A percentile compares a stretch with the other conserved stretches of the same genome.
phyloP scores from a whole-genome alignment of 1,140 invertebrate species.

The Penaeus vannamei region DNA sequence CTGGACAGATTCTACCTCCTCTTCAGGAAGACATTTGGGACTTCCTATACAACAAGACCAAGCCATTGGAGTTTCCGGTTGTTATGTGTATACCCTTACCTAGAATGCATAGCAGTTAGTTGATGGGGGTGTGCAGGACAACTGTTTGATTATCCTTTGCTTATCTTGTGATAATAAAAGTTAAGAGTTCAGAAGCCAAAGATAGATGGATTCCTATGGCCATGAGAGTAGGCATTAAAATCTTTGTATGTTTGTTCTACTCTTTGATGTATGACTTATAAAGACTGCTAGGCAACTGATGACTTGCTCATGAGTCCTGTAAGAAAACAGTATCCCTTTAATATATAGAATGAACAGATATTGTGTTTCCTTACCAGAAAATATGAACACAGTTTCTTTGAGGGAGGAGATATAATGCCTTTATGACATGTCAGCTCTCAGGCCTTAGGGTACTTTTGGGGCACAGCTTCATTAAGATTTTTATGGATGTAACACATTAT shows the following conservation, averaged over 20 bases:
- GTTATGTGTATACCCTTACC: not conserved
- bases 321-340: too few species aligned
- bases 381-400: too few species aligned
- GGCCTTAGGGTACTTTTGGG: conserved; percentile 36
- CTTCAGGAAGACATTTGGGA: too few species aligned
- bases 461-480: conserved; percentile 60
- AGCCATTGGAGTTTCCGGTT: conserved; percentile 9
- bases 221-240: conserved; percentile 31
- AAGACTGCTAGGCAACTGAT: too few species aligned
- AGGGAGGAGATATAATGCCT: too few species aligned
- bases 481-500: conserved; percentile 59
- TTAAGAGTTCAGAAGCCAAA: conserved; percentile 54
- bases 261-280: conserved; percentile 15
- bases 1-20: too few species aligned
- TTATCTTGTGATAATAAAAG: conserved; percentile 54
- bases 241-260: conserved; percentile 30
- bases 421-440: too few species aligned
- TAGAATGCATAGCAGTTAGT: conserved; percentile 11
- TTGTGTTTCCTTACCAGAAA: too few species aligned
- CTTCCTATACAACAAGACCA: too few species aligned
- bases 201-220: conserved; percentile 48
- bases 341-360: too few species aligned
- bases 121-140: conserved; percentile 21
- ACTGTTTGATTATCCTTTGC: conserved; percentile 32
- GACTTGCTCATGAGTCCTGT: too few species aligned